A percentile compares a stretch with the other conserved stretches of the same genome.
phyloP scores from a whole-genome alignment of 2,797 vertebrate species.

The Gorsachius magnificus region DNA sequence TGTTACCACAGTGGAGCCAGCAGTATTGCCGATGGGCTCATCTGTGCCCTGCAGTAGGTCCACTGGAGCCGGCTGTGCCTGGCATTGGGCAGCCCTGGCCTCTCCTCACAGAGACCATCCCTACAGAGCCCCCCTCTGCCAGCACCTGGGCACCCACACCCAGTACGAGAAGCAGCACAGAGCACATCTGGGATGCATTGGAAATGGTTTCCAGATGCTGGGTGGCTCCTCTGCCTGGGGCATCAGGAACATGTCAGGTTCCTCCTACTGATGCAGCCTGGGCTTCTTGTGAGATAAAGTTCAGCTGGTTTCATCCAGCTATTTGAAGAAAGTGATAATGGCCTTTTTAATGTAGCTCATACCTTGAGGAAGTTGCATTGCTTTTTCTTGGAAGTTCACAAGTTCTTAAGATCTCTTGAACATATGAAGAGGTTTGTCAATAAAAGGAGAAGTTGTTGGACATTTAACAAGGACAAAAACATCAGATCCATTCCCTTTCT shows the following conservation, averaged over 20 bases:
- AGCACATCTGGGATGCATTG: not conserved
- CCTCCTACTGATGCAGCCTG: not conserved
- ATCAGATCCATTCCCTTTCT: not conserved
- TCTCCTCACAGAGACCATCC: not conserved
- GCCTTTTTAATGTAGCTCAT: not conserved
- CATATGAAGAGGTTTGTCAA: not conserved
- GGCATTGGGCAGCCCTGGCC: rapidly evolving
- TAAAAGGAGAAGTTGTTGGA: not conserved
- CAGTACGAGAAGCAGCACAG: not conserved
- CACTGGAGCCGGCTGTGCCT: rapidly evolving
- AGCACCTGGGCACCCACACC: not conserved
- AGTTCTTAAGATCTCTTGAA: not conserved
- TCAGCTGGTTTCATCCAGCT: not conserved
- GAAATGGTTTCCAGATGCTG: not conserved
- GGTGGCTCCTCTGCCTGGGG: not conserved
- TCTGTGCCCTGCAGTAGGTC: not conserved
- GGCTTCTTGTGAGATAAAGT: not conserved
- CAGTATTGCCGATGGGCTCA: not conserved
- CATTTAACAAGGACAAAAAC: not conserved
- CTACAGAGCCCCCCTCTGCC: not conserved
- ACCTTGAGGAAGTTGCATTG: not conserved
- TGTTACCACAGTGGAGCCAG: not conserved
- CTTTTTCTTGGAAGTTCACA: not conserved
- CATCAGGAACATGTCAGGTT: not conserved
- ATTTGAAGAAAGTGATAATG: not conserved